Conservation (phyloP, 2,797 vertebrate genomes). For the Cyclura pinguis region DNA sequence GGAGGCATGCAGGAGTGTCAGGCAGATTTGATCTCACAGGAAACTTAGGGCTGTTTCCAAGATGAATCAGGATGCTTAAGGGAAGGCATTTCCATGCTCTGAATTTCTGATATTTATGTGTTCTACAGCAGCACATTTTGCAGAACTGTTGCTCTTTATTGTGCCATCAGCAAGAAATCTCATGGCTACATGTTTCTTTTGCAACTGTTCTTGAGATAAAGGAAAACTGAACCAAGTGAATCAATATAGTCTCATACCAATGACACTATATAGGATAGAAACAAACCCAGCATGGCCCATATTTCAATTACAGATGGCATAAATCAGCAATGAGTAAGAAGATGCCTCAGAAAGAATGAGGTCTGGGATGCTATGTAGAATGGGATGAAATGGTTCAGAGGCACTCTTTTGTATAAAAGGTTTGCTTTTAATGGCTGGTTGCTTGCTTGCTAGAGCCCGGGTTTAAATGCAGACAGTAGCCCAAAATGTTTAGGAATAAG, state of each 20-base stretch:
- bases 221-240: background rate
- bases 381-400: slow-evolving; percentile 35
- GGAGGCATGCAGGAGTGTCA: background rate
- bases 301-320: background rate
- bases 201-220: slow-evolving; percentile 10
- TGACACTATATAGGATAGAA: background rate
- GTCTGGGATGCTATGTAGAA: background rate
- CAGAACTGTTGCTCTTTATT: background rate
- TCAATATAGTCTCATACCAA: background rate
- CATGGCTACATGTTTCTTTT: background rate
- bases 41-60: background rate
- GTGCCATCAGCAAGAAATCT: background rate
- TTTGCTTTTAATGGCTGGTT: slow-evolving; percentile 8
- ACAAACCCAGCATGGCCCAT: background rate
- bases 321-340: background rate
- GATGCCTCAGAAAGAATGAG: slow-evolving; percentile 16
- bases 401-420: background rate
- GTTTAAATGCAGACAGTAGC: background rate
- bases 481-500: background rate
- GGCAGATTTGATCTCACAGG: slow-evolving; percentile 11
- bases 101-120: slow-evolving; percentile 29
- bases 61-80: slow-evolving; percentile 13
- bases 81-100: slow-evolving; percentile 34
- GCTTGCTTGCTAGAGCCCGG: background rate
- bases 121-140: background rate